Evolutionary conservation across 1,140 invertebrate species (phyloP).

Genomic region (Spodoptera litura): DNA sequence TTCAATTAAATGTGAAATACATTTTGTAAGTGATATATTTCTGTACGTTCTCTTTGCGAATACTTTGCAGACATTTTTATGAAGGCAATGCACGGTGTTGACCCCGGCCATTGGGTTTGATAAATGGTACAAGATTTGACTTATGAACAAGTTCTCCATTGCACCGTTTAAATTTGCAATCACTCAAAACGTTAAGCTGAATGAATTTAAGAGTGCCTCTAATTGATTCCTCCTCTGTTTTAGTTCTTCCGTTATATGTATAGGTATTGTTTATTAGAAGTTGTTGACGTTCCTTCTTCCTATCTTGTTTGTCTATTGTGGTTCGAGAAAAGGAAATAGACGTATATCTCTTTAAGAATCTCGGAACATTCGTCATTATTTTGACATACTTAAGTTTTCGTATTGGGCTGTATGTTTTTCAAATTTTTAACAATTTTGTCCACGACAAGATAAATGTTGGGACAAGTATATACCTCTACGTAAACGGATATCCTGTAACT

Average conservation of each 20-base stretch:
- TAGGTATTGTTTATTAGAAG: no score
- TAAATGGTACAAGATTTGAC: conserved; percentile 74
- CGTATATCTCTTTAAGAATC: no score
- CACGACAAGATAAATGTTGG: background rate
- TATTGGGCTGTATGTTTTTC: no score
- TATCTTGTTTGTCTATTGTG: no score
- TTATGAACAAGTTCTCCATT: conserved; percentile 57
- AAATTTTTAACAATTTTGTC: background rate
- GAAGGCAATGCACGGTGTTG: conserved; percentile 27
- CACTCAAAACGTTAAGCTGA: conserved; percentile 10
- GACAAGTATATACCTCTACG: background rate
- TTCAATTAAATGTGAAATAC: conserved; percentile 17
- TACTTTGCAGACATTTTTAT: conserved; percentile 33
- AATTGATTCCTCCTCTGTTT: background rate
- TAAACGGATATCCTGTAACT: conserved; percentile 43
- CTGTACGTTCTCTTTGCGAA: background rate
- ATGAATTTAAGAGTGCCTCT: conserved; percentile 19
- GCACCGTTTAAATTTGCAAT: conserved; percentile 51
- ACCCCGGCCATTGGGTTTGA: conserved; percentile 55
- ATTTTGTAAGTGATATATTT: background rate
- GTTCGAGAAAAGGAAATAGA: background rate
- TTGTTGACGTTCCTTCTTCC: no score
- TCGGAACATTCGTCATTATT: no score
- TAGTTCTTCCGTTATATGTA: background rate
- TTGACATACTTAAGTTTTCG: no score